Conservation (phyloP, 1,140 invertebrate genomes). For the Drosophila nasuta region DNA sequence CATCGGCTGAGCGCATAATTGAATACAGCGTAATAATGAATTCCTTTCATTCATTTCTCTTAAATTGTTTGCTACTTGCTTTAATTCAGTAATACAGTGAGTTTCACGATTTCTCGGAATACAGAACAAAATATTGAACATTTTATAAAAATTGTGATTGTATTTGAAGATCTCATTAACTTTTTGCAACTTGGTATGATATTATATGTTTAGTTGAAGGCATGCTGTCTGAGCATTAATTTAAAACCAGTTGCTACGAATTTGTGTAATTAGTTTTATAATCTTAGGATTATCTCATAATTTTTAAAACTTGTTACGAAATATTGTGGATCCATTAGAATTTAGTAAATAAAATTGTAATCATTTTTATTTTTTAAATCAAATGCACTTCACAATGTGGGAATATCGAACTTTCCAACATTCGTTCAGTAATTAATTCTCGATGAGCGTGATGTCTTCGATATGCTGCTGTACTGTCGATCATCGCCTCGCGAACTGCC, state of each 20-base stretch:
- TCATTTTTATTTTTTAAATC: constrained; percentile 51
- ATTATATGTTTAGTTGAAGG: too few species aligned
- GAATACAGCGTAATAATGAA: neutral
- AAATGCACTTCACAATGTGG: constrained; percentile 51
- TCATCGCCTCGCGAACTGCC: constrained; percentile 70
- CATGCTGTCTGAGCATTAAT: too few species aligned
- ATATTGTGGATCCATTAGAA: constrained; percentile 63
- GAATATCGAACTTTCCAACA: constrained; percentile 3
- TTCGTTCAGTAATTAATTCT: constrained; percentile 70
- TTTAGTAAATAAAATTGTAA: constrained; percentile 51
- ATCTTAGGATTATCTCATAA: constrained; percentile 25
- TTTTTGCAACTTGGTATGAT: too few species aligned
- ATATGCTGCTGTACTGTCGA: constrained; percentile 66
- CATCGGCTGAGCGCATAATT: neutral
- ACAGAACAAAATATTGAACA: too few species aligned
- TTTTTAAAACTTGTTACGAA: constrained; percentile 51
- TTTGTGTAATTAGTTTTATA: too few species aligned
- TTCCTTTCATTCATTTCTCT: too few species aligned
- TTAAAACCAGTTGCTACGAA: too few species aligned
- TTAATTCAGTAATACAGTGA: too few species aligned
- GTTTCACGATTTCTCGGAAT: too few species aligned
- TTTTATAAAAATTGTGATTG: too few species aligned
- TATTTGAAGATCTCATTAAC: too few species aligned
- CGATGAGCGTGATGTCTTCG: constrained; percentile 74
- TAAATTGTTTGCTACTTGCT: too few species aligned